Percentiles rank a stretch among this genome's conserved stretches.
phyloP scores from a whole-genome alignment of 2,888 invertebrate genomes.

The Campoplex nolae region DNA sequence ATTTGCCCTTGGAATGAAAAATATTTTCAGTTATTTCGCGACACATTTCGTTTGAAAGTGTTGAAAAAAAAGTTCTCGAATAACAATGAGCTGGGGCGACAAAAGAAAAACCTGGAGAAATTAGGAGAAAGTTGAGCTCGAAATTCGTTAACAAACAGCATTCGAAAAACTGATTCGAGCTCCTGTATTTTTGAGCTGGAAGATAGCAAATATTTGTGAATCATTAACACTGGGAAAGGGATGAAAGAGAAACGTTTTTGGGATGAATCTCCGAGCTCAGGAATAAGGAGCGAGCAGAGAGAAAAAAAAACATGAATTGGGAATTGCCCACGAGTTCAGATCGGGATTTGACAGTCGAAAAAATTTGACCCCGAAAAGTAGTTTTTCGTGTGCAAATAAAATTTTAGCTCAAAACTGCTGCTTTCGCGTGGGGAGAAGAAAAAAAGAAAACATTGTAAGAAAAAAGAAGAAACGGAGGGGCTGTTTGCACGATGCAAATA shows the following conservation, averaged over 20 bases:
- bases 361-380: constrained; percentile 34
- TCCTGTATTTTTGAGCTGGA: not conserved
- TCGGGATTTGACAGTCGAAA: constrained; percentile 26
- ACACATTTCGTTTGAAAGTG: too few species aligned
- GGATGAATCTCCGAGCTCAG: too few species aligned
- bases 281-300: not conserved
- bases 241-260: not conserved
- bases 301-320: not conserved
- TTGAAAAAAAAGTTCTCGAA: too few species aligned
- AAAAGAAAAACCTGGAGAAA: not conserved
- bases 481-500: constrained; percentile 77
- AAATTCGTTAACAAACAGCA: not conserved
- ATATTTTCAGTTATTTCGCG: too few species aligned
- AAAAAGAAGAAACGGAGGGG: constrained; percentile 24
- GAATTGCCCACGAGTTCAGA: constrained; percentile 39
- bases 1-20: too few species aligned
- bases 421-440: not conserved
- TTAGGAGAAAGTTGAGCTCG: not conserved
- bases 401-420: constrained; percentile 42
- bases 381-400: constrained; percentile 72
- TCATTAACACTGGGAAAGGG: constrained; percentile 17
- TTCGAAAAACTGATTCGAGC: not conserved
- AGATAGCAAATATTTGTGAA: constrained; percentile 51
- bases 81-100: too few species aligned
- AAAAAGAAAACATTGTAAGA: not conserved